A percentile compares a stretch with the other conserved stretches of the same genome.
phyloP scores from a whole-genome alignment of 2,888 invertebrate species.

The Theretra japonica region DNA sequence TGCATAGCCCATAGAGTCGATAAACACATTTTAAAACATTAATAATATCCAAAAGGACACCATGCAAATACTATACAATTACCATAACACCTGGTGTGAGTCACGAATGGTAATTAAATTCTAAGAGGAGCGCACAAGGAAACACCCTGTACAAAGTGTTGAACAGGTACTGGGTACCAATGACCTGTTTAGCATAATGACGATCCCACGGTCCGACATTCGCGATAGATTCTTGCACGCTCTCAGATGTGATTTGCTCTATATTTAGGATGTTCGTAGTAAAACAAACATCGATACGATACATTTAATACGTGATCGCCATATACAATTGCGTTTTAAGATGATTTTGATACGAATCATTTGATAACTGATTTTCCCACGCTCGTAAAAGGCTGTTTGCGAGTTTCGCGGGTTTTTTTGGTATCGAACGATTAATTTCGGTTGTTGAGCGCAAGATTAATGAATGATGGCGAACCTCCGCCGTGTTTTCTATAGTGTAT shows the following conservation, averaged over 20 bases:
- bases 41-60: not conserved
- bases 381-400: conserved; percentile 51
- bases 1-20: too few relatives aligned
- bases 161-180: conserved; percentile 81
- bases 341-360: conserved; percentile 46
- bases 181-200: conserved; percentile 81
- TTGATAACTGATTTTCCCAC: conserved; percentile 65
- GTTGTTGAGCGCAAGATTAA: conserved; percentile 43
- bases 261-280: conserved; percentile 81
- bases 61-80: not conserved
- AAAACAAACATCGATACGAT: conserved; percentile 77
- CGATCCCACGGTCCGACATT: conserved; percentile 78
- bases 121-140: conserved; percentile 22
- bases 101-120: conserved; percentile 18
- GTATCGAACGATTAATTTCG: conserved; percentile 53
- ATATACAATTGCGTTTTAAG: conserved; percentile 53
- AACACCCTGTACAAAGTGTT: conserved; percentile 63
- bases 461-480: conserved; percentile 24
- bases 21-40: too few relatives aligned
- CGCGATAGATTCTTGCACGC: conserved; percentile 84
- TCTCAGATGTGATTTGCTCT: conserved; percentile 81
- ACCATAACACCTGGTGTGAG: not conserved
- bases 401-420: conserved; percentile 46
- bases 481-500: conserved; percentile 9
- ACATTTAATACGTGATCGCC: conserved; percentile 66